Base-by-base conservation (phyloP, 1,140 invertebrate species). In the Trachymyrmex septentrionalis region DNA sequence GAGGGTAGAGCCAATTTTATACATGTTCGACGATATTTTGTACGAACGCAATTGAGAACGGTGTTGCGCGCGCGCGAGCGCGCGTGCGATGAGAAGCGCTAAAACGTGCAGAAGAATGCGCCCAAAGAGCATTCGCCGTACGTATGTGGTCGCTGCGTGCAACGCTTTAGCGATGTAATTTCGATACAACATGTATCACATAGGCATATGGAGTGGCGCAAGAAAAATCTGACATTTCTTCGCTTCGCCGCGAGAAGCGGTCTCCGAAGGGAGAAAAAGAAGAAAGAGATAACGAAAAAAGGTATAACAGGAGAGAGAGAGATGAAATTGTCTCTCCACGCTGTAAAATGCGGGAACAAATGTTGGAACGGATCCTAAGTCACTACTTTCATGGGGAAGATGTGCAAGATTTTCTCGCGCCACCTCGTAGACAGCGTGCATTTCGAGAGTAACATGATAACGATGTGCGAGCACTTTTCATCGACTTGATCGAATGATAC, bases 1-100 rank as follows among this genome's bases (percentile, higher is more conserved):
- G 94, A 94, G 94, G 93, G 93, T 95, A 94, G 92, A 94, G 91
- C 88, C 92, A 94, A 94, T 93, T 94, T 86, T 91, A 93, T 90
- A 92, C 85, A 92, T 93, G 92, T 93, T 94, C 91, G 91, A 90
- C 91, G 92, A 86, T 93, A 91, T 50, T 53, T 78, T 53, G 89
- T 86, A 87, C 82, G 90, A 89, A 91, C 88, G 91, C 82, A 87
- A 61, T 59, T 72, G n/a, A 78, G 85, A 50, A 87, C 85, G 87
- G 87, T 85, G 77, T 85, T 67, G 85, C 75, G 86, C 38, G 86
- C 38, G 90, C 73, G n/a, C 64, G 64, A 38, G 64, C 61, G 27
- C 61, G 50, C 66, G 71, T 38, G 53, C 64, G 48, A 59, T 63
- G n/a, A 59, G 16, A 59, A n/a, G n/a, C 64, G 76, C 72, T 9